phyloP scores from a whole-genome alignment of 1,140 invertebrate species.

The Periplaneta americana region DNA sequence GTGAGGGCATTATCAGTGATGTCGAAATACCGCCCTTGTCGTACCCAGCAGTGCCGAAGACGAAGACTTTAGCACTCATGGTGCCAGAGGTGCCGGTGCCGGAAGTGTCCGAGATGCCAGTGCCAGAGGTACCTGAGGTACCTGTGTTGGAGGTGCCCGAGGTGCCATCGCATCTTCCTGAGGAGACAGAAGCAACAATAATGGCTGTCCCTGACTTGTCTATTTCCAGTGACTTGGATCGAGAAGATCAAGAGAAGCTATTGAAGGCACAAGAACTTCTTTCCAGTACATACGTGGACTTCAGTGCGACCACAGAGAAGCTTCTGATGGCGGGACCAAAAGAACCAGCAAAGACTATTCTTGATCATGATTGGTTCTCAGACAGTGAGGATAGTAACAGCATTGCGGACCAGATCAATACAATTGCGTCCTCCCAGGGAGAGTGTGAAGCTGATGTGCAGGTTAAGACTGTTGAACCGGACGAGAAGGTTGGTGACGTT shows the following conservation, averaged over 20 bases:
- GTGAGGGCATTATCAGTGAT: background rate
- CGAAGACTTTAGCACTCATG: background rate
- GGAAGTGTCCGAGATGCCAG: background rate
- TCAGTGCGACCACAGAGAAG: slow-evolving; percentile 21
- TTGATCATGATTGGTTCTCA: slow-evolving; percentile 43
- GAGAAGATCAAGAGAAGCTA: slow-evolving; percentile 29
- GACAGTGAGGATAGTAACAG: slow-evolving; percentile 40
- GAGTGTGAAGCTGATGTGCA: slow-evolving; percentile 1
- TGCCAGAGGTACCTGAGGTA: too few relatives aligned
- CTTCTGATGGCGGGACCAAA: background rate
- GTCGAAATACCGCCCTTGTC: background rate
- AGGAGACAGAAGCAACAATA: background rate
- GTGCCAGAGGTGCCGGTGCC: background rate
- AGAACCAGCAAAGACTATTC: slow-evolving; percentile 29
- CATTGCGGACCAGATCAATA: slow-evolving; percentile 15
- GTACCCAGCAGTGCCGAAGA: background rate
- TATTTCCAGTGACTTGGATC: background rate
- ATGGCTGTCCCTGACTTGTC: background rate
- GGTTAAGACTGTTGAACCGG: background rate
- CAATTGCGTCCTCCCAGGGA: slow-evolving; percentile 1
- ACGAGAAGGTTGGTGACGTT: background rate
- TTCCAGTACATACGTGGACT: slow-evolving; percentile 22
- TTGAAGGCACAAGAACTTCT: slow-evolving; percentile 26
- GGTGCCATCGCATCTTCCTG: too few relatives aligned
- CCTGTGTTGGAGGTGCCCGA: too few relatives aligned